Conservation (phyloP, 2,113 vertebrate species). For the Loxodonta africana region DNA sequence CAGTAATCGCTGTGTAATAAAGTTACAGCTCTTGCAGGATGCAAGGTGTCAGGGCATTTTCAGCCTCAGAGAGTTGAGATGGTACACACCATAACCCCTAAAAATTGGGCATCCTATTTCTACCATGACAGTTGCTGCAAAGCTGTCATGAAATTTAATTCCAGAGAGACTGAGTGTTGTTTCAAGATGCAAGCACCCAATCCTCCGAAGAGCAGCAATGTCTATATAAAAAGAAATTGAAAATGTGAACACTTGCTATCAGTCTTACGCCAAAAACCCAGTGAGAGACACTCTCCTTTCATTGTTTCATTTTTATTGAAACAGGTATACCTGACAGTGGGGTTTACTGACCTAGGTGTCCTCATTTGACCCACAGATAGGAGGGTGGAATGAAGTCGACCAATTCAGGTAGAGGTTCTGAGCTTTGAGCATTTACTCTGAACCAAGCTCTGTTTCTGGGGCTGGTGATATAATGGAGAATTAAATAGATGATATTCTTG, state of each 20-base stretch:
- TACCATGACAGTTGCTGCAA: background rate
- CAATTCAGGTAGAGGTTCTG: background rate
- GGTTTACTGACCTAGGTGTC: background rate
- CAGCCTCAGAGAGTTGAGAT: conserved; percentile 35
- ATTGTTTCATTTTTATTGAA: background rate
- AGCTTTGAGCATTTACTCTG: background rate
- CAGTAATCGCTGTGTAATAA: conserved; percentile 61
- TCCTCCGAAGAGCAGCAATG: background rate
- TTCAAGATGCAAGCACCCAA: background rate
- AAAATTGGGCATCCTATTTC: background rate
- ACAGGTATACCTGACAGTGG: background rate
- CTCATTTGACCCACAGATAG: background rate
- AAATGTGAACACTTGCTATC: conserved; percentile 22
- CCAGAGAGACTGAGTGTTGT: background rate
- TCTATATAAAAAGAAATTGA: background rate
- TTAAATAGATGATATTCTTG: background rate
- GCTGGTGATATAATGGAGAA: background rate
- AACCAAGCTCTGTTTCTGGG: background rate
- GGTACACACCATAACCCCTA: background rate
- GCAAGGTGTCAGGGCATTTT: background rate
- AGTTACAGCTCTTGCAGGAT: background rate
- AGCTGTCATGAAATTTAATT: conserved; percentile 41
- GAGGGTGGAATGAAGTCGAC: background rate
- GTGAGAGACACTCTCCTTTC: background rate
- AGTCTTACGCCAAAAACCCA: background rate